phyloP scores from a whole-genome alignment of 2,797 vertebrate species.

The Hipposideros larvatus region DNA sequence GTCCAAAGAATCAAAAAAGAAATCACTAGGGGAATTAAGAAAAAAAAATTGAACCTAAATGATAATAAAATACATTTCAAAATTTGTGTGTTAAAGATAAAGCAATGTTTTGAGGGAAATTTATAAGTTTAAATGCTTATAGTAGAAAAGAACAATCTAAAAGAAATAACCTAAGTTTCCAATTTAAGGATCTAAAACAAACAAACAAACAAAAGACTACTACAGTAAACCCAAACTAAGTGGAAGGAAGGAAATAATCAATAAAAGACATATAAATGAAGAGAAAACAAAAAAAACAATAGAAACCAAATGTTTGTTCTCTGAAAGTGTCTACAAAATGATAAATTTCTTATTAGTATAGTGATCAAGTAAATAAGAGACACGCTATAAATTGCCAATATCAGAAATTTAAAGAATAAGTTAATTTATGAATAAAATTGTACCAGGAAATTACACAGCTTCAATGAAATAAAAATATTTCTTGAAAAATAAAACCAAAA shows the following conservation, averaged over 20 bases:
- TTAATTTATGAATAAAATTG: constrained; percentile 3
- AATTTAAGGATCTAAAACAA: not conserved
- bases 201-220: not conserved
- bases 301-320: not conserved
- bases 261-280: not conserved
- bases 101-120: not conserved
- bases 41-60: not conserved
- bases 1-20: not conserved
- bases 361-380: not conserved
- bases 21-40: not conserved
- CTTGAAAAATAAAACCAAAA: constrained; percentile 2
- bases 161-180: not conserved
- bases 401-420: not conserved
- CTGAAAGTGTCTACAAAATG: not conserved
- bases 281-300: not conserved
- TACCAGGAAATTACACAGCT: not conserved
- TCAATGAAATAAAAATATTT: not conserved
- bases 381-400: not conserved
- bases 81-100: not conserved
- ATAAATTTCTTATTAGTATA: not conserved
- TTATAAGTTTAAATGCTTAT: not conserved
- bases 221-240: not conserved
- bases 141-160: constrained; percentile 7
- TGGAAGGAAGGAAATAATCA: not conserved
- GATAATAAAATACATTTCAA: constrained; percentile 2